Conservation (phyloP, 2,113 vertebrate species). For the Dasyurus viverrinus region DNA sequence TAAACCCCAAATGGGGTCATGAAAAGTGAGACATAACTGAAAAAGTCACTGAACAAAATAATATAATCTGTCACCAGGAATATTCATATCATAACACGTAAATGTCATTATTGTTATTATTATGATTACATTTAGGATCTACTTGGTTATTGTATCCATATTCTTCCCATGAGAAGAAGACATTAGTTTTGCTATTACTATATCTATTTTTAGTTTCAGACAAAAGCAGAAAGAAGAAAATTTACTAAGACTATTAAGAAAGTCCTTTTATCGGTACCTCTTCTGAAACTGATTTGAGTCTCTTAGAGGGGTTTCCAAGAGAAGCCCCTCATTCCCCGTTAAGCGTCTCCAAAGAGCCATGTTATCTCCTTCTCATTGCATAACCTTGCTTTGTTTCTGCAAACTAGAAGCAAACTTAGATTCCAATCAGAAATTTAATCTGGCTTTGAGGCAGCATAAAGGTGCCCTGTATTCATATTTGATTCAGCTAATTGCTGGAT, state of each 20-base stretch:
- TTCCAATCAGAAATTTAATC: constrained; percentile 2
- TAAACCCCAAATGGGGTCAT: too few species aligned
- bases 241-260: not conserved
- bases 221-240: not conserved
- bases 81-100: not conserved
- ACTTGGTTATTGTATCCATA: constrained; percentile 27
- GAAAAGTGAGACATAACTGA: too few species aligned
- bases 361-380: not conserved
- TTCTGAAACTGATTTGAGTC: constrained; percentile 13
- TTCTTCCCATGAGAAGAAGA: not conserved
- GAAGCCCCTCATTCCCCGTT: not conserved
- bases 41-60: too few species aligned
- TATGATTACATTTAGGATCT: not conserved
- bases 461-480: constrained; percentile 12
- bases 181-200: constrained; percentile 8
- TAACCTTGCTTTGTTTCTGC: not conserved
- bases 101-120: not conserved
- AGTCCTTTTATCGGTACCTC: constrained; percentile 1
- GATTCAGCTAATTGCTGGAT: constrained; percentile 53
- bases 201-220: not conserved
- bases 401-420: not conserved
- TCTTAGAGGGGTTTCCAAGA: not conserved
- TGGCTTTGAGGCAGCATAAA: constrained; percentile 32
- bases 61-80: too few species aligned
- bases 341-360: not conserved